Evolutionary conservation across 2,888 invertebrate species (phyloP), one percentile per base, ranked within the genome.

Genomic region (Suillia variegata): DNA sequence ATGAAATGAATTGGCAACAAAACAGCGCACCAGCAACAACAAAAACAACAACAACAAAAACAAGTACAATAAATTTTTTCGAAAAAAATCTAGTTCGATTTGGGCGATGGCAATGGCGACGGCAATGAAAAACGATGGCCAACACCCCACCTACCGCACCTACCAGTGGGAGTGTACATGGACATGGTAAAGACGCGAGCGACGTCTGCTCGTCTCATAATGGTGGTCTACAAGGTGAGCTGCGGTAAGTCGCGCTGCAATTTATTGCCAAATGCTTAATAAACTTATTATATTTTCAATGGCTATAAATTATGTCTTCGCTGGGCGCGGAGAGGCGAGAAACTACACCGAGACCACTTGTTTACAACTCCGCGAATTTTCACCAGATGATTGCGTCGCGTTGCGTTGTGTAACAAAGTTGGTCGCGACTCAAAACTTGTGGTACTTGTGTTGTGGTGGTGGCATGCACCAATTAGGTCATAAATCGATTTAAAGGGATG

Each of bases 401-500:
- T 26, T 26, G 26, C 26, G 5, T 5, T 26, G 26, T 26, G 26
- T 26, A 26, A 26, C 26, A 56, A 42, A 45, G 26, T 38, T 24
- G 17, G 42, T 42, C 42, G 34, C n/a, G 22, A 8, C 12, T 17
- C 21, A 21, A 38, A 10, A 45, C 15, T 15, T 47, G 18, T 47
- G 20, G n/a, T 45, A 26, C 26, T 45, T 15, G 34, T 21, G 17
- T 42, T 47, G 58, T 62, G 64, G n/a, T 45, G 24, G 57, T 67
- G 64, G 59, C 58, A n/a, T 55, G 58, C 65, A 62, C 56, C 70
- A 72, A 74, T 73, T 74, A 67, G 73, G 73, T 71, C 76, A 75
- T 75, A 74, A 75, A 75, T 74, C 66, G 73, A 75, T 75, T 73
- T 73, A 74, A 66, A 58, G 56, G 10, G n/a, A 38, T 10, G 38